These are phyloP conservation scores for Porites australiensis DNA, from an alignment of 64 coral and sea anemone genomes.

Conservation along the genomic window DNA sequence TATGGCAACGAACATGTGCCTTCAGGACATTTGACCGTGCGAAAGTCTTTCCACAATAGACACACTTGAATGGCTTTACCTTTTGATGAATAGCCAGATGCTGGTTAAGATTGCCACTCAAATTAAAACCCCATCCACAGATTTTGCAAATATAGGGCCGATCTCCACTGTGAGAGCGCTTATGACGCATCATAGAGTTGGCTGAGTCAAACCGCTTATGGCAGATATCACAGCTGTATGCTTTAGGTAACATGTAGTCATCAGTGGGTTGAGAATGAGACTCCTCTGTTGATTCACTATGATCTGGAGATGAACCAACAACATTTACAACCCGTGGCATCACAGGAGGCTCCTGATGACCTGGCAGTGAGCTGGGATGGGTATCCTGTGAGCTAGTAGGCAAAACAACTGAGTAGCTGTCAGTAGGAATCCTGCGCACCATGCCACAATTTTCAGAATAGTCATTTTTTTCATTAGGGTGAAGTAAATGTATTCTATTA, in stretches of 20 bases:
- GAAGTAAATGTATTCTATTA: neutral
- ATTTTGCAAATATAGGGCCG: slow-evolving; percentile 93
- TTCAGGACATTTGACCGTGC: slow-evolving; percentile 90
- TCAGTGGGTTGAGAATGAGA: neutral
- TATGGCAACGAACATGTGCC: slow-evolving; percentile 90
- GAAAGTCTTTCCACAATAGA: slow-evolving; percentile 94
- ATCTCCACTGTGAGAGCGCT: slow-evolving; percentile 86
- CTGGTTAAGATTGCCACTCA: slow-evolving; percentile 88
- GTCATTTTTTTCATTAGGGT: neutral
- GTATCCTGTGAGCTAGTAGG: slow-evolving; percentile 25
- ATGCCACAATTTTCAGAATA: neutral
- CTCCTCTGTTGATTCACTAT: neutral
- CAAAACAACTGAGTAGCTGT: neutral
- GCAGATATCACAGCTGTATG: slow-evolving; percentile 78
- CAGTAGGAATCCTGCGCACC: too few species aligned
- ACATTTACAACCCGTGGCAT: slow-evolving; percentile 27
- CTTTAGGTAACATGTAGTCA: slow-evolving; percentile 7
- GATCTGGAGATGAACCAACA: slow-evolving; percentile 26
- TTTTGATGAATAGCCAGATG: slow-evolving; percentile 93
- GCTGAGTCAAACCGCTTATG: slow-evolving; percentile 86
- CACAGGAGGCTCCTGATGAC: neutral
- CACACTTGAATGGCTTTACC: slow-evolving; percentile 94
- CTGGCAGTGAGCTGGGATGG: neutral
- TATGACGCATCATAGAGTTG: slow-evolving; percentile 78
- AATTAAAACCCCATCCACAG: slow-evolving; percentile 90